Evolutionary conservation across 2,113 vertebrate species (phyloP).

Genomic region (Lynx canadensis): DNA sequence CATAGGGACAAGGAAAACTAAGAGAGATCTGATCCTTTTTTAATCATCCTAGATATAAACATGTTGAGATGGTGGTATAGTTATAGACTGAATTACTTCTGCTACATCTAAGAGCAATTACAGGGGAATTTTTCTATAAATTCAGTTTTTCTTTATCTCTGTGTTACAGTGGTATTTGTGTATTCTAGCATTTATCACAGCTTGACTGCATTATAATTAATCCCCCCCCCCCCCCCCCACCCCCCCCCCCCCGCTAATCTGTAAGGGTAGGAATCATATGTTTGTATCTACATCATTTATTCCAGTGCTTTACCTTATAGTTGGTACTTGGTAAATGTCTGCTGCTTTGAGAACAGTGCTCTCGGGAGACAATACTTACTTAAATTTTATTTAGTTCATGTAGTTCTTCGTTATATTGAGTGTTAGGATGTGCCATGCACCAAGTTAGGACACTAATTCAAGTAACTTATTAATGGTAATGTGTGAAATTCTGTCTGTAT

Average conservation of each 20-base stretch:
- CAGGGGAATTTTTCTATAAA: background rate
- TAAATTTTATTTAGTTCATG: background rate
- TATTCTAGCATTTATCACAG: background rate
- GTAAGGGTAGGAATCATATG: background rate
- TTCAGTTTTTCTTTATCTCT: background rate
- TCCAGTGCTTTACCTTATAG: background rate
- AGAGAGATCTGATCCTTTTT: background rate
- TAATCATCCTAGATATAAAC: background rate
- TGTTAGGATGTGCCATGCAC: background rate
- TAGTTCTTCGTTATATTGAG: conserved; percentile 15
- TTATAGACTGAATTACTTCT: background rate
- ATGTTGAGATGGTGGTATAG: background rate
- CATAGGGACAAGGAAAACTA: background rate
- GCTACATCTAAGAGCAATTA: background rate
- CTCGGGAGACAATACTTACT: background rate
- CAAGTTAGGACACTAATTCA: background rate
- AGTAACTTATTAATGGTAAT: background rate
- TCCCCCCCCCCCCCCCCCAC: background rate
- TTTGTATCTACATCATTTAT: conserved; percentile 6
- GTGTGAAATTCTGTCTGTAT: background rate
- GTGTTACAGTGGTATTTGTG: background rate
- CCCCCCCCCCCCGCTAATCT: background rate
- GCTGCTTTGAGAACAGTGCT: conserved; percentile 8
- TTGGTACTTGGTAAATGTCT: conserved; percentile 1
- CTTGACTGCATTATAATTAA: background rate